Evolutionary conservation across 2,888 invertebrate species (phyloP).

Genomic region (Oscheius sp.): DNA sequence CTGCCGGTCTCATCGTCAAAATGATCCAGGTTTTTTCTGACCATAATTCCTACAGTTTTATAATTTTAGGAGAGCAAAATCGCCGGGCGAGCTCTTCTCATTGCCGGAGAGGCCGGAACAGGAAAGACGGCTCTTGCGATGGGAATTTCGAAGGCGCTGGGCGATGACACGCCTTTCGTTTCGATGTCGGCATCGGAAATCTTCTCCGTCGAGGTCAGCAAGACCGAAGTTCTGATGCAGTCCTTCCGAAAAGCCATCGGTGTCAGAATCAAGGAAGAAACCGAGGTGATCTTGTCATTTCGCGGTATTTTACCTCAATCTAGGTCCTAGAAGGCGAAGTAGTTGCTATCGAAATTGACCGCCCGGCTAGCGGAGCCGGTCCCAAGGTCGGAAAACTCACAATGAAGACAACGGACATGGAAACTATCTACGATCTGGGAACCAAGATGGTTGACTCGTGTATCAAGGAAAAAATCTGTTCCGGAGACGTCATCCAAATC

Average conservation of each 20-base stretch:
- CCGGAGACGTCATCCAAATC: slow-evolving; percentile 91
- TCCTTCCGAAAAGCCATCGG: slow-evolving; percentile 93
- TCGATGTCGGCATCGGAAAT: slow-evolving; percentile 95
- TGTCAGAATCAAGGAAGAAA: slow-evolving; percentile 87
- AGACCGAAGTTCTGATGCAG: slow-evolving; percentile 96
- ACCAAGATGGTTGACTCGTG: slow-evolving; percentile 75
- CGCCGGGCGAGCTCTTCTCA: slow-evolving; percentile 90
- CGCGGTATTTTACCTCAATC: slow-evolving; percentile 34
- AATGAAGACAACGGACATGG: slow-evolving; percentile 99
- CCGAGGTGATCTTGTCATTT: slow-evolving; percentile 59
- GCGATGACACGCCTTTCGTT: slow-evolving; percentile 91
- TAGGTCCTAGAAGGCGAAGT: slow-evolving; percentile 99
- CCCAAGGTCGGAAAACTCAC: slow-evolving; percentile 82
- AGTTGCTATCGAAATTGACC: slow-evolving; percentile 94
- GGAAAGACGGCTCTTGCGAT: slow-evolving; percentile 99
- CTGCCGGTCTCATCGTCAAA: slow-evolving; percentile 92
- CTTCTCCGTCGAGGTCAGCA: slow-evolving; percentile 97
- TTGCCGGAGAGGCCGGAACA: slow-evolving; percentile 96
- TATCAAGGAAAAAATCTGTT: slow-evolving; percentile 82
- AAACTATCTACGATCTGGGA: slow-evolving; percentile 97
- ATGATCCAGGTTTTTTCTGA: slow-evolving; percentile 84
- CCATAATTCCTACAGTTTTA: slow-evolving; percentile 6
- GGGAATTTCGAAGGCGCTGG: slow-evolving; percentile 73
- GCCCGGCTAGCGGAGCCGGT: slow-evolving; percentile 87
- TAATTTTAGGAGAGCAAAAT: slow-evolving; percentile 86